A percentile compares a stretch with the other conserved stretches of the same genome.
Conservation (phyloP, 2,113 vertebrate species). For the Rallus limicola region DNA sequence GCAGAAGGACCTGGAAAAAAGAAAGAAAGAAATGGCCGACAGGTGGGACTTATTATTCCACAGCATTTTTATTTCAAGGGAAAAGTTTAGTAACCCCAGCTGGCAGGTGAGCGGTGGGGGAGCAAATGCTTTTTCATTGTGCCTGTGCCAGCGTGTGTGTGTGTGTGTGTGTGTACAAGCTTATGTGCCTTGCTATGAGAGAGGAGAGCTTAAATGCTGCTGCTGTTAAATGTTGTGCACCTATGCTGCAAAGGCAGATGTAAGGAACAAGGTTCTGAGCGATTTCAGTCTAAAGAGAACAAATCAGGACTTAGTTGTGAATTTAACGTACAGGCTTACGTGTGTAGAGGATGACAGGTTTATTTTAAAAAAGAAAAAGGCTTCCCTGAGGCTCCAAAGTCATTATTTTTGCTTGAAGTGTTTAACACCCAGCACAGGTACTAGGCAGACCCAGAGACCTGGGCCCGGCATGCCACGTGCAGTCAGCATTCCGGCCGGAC, state of each 20-base stretch:
- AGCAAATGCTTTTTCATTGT: constrained; percentile 53
- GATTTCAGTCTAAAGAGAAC: not conserved
- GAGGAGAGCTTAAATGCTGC: constrained; percentile 25
- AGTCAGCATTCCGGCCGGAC: not conserved
- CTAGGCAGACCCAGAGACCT: not conserved
- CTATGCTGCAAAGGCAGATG: not conserved
- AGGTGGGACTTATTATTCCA: constrained; percentile 75
- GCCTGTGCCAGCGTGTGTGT: constrained; percentile 42
- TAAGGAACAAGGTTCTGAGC: constrained; percentile 11
- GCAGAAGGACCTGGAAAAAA: constrained; percentile 65
- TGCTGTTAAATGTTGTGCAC: constrained; percentile 1
- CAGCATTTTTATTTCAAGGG: constrained; percentile 72
- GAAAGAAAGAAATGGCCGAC: constrained; percentile 55
- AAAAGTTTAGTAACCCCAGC: constrained; percentile 75
- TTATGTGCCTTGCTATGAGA: not conserved
- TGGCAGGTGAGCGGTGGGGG: constrained; percentile 73
- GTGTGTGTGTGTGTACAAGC: constrained; percentile 26
- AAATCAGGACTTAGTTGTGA: not conserved
- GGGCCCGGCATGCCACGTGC: fast-evolving
- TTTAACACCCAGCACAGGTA: not conserved
- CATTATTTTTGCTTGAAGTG: not conserved
- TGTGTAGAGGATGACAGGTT: not conserved
- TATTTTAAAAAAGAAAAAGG: not conserved
- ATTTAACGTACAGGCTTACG: not conserved
- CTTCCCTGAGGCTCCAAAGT: not conserved